These are phyloP conservation scores for Gymnarchus niloticus DNA, from an alignment of 2,113 vertebrate species.

Conservation along the genomic window DNA sequence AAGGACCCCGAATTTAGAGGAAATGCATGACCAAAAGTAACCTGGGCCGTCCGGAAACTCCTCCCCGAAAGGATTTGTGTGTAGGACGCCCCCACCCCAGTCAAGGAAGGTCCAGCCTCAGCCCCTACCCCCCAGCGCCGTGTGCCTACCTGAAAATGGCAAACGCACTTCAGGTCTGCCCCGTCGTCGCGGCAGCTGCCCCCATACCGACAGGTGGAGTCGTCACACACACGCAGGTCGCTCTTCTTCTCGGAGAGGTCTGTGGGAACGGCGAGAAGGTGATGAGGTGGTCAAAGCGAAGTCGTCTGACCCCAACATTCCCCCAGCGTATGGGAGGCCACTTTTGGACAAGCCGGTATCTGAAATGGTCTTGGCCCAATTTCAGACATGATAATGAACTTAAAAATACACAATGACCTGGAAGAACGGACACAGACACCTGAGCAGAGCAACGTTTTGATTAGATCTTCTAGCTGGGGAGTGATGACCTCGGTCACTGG, in stretches of 20 bases:
- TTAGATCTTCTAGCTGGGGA: background rate
- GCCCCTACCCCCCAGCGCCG: background rate
- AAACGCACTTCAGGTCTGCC: conserved; percentile 81
- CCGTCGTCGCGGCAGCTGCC: conserved; percentile 85
- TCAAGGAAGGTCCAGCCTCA: background rate
- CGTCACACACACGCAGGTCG: conserved; percentile 77
- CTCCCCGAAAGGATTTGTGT: background rate
- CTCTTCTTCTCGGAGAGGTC: conserved; percentile 82
- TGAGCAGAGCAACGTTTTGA: background rate
- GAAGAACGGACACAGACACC: background rate
- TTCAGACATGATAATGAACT: background rate
- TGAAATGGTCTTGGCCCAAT: background rate
- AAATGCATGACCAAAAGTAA: background rate
- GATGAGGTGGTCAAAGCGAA: background rate
- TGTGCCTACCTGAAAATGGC: conserved; percentile 83
- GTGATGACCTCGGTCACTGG: background rate
- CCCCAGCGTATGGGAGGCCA: background rate
- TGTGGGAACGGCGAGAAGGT: conserved; percentile 38
- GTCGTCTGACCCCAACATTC: too few species aligned
- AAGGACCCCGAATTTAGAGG: background rate
- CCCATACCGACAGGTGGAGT: conserved; percentile 81
- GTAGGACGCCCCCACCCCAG: background rate
- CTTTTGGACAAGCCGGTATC: background rate
- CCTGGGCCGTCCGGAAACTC: background rate
- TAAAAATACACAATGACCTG: background rate